Conservation (phyloP, 2,888 invertebrate genomes). For the Eristalis intricaria region DNA sequence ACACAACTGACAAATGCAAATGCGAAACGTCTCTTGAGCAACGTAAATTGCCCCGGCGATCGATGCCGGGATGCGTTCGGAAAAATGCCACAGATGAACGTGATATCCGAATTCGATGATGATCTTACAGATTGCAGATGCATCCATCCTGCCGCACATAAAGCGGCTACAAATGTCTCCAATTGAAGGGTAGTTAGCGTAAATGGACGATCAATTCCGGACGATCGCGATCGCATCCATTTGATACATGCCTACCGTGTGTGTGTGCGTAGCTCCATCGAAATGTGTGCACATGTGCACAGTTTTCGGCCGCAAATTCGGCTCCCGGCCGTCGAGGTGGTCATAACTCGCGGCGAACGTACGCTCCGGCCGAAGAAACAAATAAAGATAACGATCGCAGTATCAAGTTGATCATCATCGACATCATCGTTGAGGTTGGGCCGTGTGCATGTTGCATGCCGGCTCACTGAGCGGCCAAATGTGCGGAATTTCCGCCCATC, state of each 20-base stretch:
- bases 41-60: conserved; percentile 63
- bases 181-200: conserved; percentile 71
- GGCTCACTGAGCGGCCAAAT: conserved; percentile 12
- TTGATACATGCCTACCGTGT: background rate
- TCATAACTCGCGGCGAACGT: conserved; percentile 53
- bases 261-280: background rate
- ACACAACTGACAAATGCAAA: conserved; percentile 54
- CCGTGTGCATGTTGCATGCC: conserved; percentile 36
- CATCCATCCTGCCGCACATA: conserved; percentile 50
- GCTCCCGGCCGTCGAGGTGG: conserved; percentile 9
- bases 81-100: conserved; percentile 65
- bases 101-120: conserved; percentile 68
- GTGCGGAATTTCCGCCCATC: conserved; percentile 47
- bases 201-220: conserved; percentile 68
- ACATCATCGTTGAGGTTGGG: conserved; percentile 9
- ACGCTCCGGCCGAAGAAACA: conserved; percentile 56
- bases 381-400: conserved; percentile 67
- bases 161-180: conserved; percentile 59
- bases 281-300: conserved; percentile 38
- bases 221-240: conserved; percentile 35
- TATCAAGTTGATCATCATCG: conserved; percentile 50
- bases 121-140: conserved; percentile 63
- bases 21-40: conserved; percentile 58
- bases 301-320: conserved; percentile 60
- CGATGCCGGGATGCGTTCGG: conserved; percentile 7